Conservation (phyloP, 2,113 vertebrate species). For the Spea bombifrons region DNA sequence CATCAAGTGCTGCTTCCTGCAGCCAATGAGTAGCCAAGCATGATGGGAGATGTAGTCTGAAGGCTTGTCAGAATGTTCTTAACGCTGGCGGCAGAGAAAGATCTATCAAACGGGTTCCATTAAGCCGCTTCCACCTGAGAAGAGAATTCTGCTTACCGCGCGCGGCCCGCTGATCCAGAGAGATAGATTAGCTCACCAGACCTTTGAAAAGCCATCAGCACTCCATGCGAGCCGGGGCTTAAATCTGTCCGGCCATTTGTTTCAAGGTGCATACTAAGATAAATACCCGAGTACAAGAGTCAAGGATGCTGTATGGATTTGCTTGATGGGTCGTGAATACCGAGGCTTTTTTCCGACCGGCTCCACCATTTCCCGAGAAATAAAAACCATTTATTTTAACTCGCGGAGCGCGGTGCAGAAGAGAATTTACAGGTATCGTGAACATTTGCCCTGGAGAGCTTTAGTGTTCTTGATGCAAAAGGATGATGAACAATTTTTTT, state of each 20-base stretch:
- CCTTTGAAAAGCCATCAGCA: conserved; percentile 37
- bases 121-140: conserved; percentile 13
- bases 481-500: conserved; percentile 26
- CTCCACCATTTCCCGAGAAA: conserved; percentile 19
- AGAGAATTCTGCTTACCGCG: conserved; percentile 42
- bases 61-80: too few species aligned
- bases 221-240: conserved; percentile 22
- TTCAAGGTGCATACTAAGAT: conserved; percentile 23
- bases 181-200: conserved; percentile 40
- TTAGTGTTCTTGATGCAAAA: conserved; percentile 13
- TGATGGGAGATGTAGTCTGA: too few species aligned
- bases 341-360: conserved; percentile 32
- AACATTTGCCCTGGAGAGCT: conserved; percentile 27
- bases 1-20: too few species aligned
- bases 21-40: too few species aligned
- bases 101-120: conserved; percentile 6
- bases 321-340: conserved; percentile 47
- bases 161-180: conserved; percentile 17
- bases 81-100: conserved; percentile 13
- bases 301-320: conserved; percentile 44
- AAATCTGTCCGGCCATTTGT: conserved; percentile 39
- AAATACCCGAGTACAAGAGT: conserved; percentile 42
- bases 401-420: background rate
- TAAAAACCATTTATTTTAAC: conserved; percentile 42
- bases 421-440: conserved; percentile 38